Evolutionary conservation across 2,797 vertebrate genomes (phyloP).

Genomic region (Garrulus glandarius): DNA sequence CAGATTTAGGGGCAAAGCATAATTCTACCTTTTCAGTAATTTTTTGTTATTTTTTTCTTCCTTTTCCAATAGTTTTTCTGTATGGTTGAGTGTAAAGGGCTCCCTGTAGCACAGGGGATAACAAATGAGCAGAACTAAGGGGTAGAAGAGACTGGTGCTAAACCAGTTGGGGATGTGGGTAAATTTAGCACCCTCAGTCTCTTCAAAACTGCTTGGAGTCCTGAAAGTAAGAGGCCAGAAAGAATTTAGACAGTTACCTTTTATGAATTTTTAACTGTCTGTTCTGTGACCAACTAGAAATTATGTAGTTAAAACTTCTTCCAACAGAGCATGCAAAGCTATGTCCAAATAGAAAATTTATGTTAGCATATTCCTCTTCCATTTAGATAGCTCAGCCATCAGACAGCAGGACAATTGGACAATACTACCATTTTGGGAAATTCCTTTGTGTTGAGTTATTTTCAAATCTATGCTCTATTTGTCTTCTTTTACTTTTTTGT

Average conservation of each 20-base stretch:
- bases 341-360: neutral
- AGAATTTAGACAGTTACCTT: neutral
- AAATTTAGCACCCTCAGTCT: neutral
- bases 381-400: neutral
- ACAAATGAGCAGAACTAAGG: neutral
- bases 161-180: accelerated
- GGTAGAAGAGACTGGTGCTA: neutral
- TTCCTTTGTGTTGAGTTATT: neutral
- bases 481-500: neutral
- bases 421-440: neutral
- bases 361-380: neutral
- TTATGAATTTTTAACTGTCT: neutral
- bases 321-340: neutral
- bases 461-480: neutral
- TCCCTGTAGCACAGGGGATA: neutral
- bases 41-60: neutral
- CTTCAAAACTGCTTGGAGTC: neutral
- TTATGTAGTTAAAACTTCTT: neutral
- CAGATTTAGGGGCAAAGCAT: neutral
- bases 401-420: neutral
- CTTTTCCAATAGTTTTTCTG: neutral
- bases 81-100: neutral
- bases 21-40: neutral
- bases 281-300: neutral
- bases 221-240: neutral